phyloP scores from a whole-genome alignment of 2,888 invertebrate species.

The Blomia tropicalis region DNA sequence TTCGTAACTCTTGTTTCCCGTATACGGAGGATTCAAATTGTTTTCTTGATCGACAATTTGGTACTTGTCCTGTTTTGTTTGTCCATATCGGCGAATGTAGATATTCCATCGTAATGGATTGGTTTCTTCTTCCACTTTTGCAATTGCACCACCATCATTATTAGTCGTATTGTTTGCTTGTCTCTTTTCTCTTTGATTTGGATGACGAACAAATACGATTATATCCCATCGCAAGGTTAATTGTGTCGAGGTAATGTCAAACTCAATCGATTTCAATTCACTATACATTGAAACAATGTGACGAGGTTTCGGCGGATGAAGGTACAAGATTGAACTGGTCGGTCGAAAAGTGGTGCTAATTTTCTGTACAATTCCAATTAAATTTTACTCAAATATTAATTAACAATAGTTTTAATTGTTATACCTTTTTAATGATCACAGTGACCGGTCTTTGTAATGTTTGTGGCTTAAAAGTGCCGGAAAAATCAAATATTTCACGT shows the following conservation, averaged over 20 bases:
- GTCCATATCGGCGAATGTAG: background rate
- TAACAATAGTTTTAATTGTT: background rate
- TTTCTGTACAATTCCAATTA: background rate
- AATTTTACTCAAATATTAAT: background rate
- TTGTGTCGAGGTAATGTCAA: background rate
- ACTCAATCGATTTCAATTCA: constrained; percentile 7
- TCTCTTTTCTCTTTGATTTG: background rate
- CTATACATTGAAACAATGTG: background rate
- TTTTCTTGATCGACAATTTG: background rate
- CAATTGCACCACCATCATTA: background rate
- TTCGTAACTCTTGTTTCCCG: background rate
- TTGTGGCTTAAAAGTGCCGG: background rate
- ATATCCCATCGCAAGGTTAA: background rate
- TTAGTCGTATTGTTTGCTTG: background rate
- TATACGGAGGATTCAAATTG: background rate
- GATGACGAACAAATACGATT: background rate
- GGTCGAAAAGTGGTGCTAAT: background rate
- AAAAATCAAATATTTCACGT: background rate
- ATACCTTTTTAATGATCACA: background rate
- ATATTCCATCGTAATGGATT: background rate
- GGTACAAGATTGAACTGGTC: background rate
- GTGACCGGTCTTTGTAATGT: background rate
- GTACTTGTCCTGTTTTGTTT: background rate
- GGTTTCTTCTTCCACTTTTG: background rate
- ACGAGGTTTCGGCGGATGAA: constrained; percentile 6